Evolutionary conservation across 1,140 invertebrate species (phyloP).

Genomic region (Heliconius congener): DNA sequence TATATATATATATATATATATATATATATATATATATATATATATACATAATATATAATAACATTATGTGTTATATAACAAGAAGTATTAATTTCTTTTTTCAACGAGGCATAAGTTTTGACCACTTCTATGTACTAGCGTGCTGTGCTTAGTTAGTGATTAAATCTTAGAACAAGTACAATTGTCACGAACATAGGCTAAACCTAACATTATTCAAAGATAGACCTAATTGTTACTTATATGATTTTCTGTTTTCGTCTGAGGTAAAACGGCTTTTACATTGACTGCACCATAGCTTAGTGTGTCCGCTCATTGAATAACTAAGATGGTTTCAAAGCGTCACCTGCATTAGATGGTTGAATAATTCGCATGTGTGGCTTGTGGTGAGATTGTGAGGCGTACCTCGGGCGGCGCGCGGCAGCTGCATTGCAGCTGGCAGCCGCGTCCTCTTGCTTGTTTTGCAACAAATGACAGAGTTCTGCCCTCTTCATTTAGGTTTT

Average conservation of each 20-base stretch:
- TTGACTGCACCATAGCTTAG: background rate
- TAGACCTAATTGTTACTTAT: background rate
- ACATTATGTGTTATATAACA: background rate
- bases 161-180: background rate
- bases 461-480: conserved; percentile 54
- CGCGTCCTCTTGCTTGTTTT: conserved; percentile 66
- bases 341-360: conserved; percentile 54
- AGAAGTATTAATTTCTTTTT: background rate
- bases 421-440: conserved; percentile 70
- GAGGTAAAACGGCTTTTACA: background rate
- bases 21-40: too few species aligned
- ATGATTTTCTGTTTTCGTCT: background rate
- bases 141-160: background rate
- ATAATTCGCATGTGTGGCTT: conserved; percentile 51
- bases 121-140: background rate
- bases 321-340: conserved; percentile 23
- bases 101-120: background rate
- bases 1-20: too few species aligned
- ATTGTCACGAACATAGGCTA: background rate
- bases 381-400: conserved; percentile 47
- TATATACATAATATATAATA: too few species aligned
- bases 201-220: background rate
- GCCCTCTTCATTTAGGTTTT: conserved; percentile 40
- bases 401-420: conserved; percentile 48
- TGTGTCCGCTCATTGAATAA: conserved; percentile 7